phyloP scores from a whole-genome alignment of 2,797 vertebrate genomes.

The Sebastes steindachneri region DNA sequence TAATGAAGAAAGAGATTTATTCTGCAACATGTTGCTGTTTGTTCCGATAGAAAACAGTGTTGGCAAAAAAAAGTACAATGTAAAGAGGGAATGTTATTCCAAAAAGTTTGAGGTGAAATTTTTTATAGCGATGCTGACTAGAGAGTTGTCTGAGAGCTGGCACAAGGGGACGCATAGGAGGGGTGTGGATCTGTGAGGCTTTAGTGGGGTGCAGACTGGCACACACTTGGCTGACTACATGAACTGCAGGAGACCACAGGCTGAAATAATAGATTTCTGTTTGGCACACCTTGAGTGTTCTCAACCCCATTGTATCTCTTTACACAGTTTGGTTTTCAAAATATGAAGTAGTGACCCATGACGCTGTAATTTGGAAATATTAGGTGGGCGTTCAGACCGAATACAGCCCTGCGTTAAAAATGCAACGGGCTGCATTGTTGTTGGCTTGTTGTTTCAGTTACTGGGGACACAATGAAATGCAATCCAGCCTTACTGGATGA shows the following conservation, averaged over 20 bases:
- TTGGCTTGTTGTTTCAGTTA: not conserved
- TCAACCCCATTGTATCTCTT: not conserved
- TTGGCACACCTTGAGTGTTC: not conserved
- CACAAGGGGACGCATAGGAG: not conserved
- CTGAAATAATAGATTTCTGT: slow-evolving; percentile 41
- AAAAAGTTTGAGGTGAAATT: not conserved
- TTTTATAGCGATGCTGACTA: not conserved
- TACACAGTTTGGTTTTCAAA: slow-evolving; percentile 4
- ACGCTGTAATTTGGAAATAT: not conserved
- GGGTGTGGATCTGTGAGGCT: not conserved
- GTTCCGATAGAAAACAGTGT: slow-evolving; percentile 17
- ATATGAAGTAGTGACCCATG: not conserved
- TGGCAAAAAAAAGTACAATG: not conserved
- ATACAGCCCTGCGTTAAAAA: not conserved
- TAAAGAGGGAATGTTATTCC: not conserved
- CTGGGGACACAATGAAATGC: not conserved
- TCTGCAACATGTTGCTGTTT: slow-evolving; percentile 14
- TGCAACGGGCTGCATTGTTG: not conserved
- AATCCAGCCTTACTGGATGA: not conserved
- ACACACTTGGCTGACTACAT: slow-evolving; percentile 17
- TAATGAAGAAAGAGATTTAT: slow-evolving; percentile 23
- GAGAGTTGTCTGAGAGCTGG: slow-evolving; percentile 1
- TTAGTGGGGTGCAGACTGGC: not conserved
- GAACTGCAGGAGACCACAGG: not conserved
- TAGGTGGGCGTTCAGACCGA: not conserved